Evolutionary conservation across 2,888 invertebrate species (phyloP).

Genomic region (Platycnemis pennipes): DNA sequence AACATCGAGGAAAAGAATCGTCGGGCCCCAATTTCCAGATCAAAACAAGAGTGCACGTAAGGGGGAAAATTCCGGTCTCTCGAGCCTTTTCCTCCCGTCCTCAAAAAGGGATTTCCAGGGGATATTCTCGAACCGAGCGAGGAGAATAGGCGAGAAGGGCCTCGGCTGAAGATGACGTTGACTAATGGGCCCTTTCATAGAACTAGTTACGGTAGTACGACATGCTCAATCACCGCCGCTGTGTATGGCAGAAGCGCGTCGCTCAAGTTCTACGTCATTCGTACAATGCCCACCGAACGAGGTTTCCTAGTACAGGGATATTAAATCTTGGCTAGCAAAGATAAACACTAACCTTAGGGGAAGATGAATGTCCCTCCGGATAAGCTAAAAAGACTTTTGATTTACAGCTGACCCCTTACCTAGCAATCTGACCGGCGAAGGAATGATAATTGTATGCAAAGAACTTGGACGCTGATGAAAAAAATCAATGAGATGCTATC

Average conservation of each 20-base stretch:
- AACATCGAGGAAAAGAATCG: background rate
- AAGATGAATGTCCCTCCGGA: background rate
- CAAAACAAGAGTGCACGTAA: background rate
- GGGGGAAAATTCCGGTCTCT: background rate
- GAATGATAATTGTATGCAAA: background rate
- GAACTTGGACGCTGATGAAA: background rate
- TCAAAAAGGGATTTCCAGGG: background rate
- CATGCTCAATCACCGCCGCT: background rate
- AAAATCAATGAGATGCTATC: background rate
- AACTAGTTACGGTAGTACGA: constrained; percentile 13
- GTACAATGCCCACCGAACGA: background rate
- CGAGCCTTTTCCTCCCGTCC: background rate
- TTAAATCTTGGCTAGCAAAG: background rate
- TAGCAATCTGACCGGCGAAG: background rate
- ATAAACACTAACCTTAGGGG: background rate
- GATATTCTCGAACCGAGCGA: background rate
- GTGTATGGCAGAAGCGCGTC: background rate
- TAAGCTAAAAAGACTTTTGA: background rate
- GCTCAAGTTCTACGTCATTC: background rate
- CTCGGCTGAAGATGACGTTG: constrained; percentile 35
- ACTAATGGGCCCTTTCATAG: constrained; percentile 4
- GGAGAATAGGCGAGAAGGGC: background rate
- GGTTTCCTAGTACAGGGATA: background rate
- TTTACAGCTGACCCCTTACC: background rate
- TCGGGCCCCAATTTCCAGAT: background rate